Percentiles rank a stretch among this genome's conserved stretches.
phyloP scores from a whole-genome alignment of 2,888 invertebrate genomes.

The Torymus tubicola region DNA sequence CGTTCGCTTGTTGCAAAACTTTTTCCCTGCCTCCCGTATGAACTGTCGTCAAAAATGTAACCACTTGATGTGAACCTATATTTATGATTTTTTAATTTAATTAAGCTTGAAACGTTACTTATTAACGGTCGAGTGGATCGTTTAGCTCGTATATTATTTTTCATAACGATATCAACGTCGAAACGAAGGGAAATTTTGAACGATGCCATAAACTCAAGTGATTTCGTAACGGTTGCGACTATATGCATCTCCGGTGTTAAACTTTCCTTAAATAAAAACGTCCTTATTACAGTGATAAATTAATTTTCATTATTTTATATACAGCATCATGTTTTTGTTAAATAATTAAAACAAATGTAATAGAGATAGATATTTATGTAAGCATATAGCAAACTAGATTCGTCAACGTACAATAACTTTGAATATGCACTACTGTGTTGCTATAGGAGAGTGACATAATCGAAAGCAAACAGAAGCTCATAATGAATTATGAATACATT shows the following conservation, averaged over 20 bases:
- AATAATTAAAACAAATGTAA: no score
- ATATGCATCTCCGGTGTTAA: background rate
- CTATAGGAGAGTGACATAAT: background rate
- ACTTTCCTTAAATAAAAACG: constrained; percentile 10
- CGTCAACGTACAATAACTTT: no score
- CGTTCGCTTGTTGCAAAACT: constrained; percentile 10
- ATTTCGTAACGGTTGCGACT: background rate
- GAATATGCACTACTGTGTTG: no score
- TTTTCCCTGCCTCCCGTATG: constrained; percentile 6
- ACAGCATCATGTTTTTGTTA: no score
- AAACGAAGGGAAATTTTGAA: background rate
- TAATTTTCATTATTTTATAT: no score
- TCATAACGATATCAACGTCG: constrained; percentile 19
- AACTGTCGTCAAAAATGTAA: background rate
- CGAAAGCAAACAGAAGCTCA: constrained; percentile 22
- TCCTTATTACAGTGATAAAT: background rate
- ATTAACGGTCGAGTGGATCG: no score
- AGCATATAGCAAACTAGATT: no score
- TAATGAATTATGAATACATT: constrained; percentile 24
- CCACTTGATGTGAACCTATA: background rate
- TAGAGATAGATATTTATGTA: no score
- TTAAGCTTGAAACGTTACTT: background rate
- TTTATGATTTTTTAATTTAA: constrained; percentile 38
- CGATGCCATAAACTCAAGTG: constrained; percentile 13
- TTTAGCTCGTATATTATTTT: constrained; percentile 4